Percentiles rank a stretch among this genome's conserved stretches.
Conservation (phyloP, 1,140 invertebrate species). For the Gyrodactylus bullatarudis region DNA sequence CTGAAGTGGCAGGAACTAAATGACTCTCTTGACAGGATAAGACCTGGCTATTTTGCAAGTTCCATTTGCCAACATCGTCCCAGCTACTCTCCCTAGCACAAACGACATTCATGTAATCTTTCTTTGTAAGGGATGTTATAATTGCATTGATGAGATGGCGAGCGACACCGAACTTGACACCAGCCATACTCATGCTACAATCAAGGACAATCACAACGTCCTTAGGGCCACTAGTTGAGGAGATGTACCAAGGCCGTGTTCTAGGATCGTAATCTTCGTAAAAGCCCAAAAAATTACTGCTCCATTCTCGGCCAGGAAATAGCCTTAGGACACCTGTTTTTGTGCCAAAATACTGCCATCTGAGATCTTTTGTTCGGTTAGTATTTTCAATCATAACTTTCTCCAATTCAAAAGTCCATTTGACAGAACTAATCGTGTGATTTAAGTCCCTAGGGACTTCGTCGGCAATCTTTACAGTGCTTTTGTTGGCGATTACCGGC, state of each 20-base stretch:
- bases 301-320: constrained; percentile 21
- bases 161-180: constrained; percentile 20
- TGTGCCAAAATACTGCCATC: constrained; percentile 23
- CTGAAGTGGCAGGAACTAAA: constrained; percentile 19
- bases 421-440: constrained; percentile 15
- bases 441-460: constrained; percentile 18
- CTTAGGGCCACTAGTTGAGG: constrained; percentile 22
- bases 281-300: constrained; percentile 22
- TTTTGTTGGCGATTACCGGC: constrained; percentile 15
- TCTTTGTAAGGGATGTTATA: constrained; percentile 21
- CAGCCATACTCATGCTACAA: constrained; percentile 16
- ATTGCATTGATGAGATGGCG: constrained; percentile 20
- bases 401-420: constrained; percentile 16
- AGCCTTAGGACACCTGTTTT: constrained; percentile 17
- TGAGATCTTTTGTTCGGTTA: constrained; percentile 12
- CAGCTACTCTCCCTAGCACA: constrained; percentile 22
- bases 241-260: constrained; percentile 21
- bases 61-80: constrained; percentile 16
- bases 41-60: constrained; percentile 16
- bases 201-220: constrained; percentile 22
- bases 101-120: constrained; percentile 22
- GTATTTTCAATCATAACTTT: constrained; percentile 16
- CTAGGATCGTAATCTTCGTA: constrained; percentile 23
- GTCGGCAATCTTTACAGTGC: constrained; percentile 21
- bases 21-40: constrained; percentile 17